Conservation (phyloP, 1,140 invertebrate genomes). For the Spodoptera litura region DNA sequence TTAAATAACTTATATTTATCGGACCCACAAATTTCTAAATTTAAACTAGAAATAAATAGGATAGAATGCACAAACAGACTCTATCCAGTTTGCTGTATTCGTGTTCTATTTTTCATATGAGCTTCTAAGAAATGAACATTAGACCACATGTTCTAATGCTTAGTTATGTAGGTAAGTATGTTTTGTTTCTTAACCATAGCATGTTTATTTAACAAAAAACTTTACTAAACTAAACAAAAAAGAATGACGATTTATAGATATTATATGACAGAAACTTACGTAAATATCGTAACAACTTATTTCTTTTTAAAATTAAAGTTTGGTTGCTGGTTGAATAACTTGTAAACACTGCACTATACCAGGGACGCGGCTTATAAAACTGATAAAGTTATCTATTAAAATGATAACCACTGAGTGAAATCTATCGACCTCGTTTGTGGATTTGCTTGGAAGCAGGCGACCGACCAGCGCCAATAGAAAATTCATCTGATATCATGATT, state of each 20-base stretch:
- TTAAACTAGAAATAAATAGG: no score
- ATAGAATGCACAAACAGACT: no score
- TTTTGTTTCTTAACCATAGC: no score
- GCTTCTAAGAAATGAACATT: no score
- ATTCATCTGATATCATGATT: constrained; percentile 6
- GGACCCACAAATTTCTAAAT: neutral
- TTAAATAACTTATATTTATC: neutral
- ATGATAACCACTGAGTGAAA: constrained; percentile 17
- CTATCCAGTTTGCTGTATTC: no score
- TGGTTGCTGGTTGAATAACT: neutral
- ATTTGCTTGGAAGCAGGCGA: neutral
- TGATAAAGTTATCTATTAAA: constrained; percentile 30
- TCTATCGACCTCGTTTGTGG: constrained; percentile 25
- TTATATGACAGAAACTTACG: neutral
- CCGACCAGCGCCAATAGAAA: neutral
- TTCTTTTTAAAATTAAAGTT: neutral
- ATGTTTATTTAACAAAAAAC: no score
- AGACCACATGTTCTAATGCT: no score
- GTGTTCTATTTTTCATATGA: no score
- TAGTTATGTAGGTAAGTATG: no score
- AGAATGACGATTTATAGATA: neutral
- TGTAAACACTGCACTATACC: constrained; percentile 25
- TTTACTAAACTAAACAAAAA: no score
- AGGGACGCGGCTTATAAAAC: neutral
- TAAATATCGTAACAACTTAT: neutral